A percentile compares a stretch with the other conserved stretches of the same genome.
Evolutionary conservation across 2,888 invertebrate species (phyloP).

Genomic region (Scotopteryx bipunctaria): DNA sequence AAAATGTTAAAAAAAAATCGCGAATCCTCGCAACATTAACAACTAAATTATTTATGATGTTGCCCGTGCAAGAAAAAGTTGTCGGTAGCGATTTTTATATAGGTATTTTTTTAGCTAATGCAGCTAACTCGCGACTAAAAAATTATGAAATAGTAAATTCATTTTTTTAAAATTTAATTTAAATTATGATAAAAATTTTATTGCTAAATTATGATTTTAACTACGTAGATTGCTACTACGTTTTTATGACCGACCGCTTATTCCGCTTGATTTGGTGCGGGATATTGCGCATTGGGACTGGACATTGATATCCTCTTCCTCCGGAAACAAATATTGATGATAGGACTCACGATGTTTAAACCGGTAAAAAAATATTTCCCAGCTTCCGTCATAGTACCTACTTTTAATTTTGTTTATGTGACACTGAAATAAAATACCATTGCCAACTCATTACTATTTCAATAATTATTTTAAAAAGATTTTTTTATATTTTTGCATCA

Average conservation of each 20-base stretch:
- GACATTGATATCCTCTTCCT: conserved; percentile 16
- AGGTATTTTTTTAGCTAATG: background rate
- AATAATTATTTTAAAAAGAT: too few relatives aligned
- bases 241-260: conserved; percentile 5
- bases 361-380: background rate
- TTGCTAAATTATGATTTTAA: too few relatives aligned
- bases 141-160: background rate
- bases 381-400: too few relatives aligned
- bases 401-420: too few relatives aligned
- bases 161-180: background rate
- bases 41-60: too few relatives aligned
- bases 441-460: too few relatives aligned
- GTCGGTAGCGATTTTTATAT: conserved; percentile 1
- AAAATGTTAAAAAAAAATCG: too few relatives aligned
- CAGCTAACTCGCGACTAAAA: background rate
- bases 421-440: too few relatives aligned
- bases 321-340: conserved; percentile 15
- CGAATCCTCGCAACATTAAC: too few relatives aligned
- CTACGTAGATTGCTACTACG: background rate
- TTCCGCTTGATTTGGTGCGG: conserved; percentile 14
- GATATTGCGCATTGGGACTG: conserved; percentile 18
- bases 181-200: too few relatives aligned
- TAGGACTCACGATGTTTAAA: conserved; percentile 3
- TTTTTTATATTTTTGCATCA: too few relatives aligned
- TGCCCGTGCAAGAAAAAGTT: too few relatives aligned